Conservation (phyloP, 2,888 invertebrate genomes). For the Agrenia bidenticulata region DNA sequence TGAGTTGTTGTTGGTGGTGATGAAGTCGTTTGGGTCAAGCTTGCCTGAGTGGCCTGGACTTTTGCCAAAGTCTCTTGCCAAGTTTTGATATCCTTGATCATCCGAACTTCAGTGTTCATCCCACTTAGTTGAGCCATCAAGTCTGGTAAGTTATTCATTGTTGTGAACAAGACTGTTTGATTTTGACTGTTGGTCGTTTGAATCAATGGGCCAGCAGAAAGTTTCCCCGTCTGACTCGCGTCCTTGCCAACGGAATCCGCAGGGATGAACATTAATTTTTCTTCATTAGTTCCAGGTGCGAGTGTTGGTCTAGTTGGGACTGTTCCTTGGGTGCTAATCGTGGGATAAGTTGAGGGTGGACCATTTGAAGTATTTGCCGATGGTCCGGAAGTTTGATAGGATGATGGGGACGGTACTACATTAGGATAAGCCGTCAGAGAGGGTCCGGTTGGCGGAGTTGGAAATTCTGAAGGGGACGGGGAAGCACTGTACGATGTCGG, state of each 20-base stretch:
- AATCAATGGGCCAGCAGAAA: slow-evolving; percentile 6
- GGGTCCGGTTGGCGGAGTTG: background rate
- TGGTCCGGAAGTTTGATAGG: background rate
- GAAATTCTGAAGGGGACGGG: background rate
- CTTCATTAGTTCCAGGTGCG: slow-evolving; percentile 23
- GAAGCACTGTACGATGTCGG: background rate
- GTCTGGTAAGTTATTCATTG: slow-evolving; percentile 39
- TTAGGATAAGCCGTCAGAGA: background rate
- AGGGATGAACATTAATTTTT: slow-evolving; percentile 31
- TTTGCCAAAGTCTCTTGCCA: slow-evolving; percentile 32
- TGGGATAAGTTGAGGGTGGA: background rate
- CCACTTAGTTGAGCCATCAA: slow-evolving; percentile 39
- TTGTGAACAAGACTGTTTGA: slow-evolving; percentile 26
- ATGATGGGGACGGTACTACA: slow-evolving; percentile 8
- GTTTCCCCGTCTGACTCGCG: background rate
- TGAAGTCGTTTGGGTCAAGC: slow-evolving; percentile 7
- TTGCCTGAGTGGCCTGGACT: slow-evolving; percentile 26
- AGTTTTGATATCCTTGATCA: slow-evolving; percentile 33
- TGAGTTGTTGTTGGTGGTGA: slow-evolving; percentile 16
- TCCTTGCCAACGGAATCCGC: slow-evolving; percentile 14
- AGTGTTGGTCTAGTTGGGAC: background rate
- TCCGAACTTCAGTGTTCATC: slow-evolving; percentile 30
- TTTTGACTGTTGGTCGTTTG: slow-evolving; percentile 16
- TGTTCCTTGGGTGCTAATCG: background rate
- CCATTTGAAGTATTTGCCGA: background rate